A percentile compares a stretch with the other conserved stretches of the same genome.
Evolutionary conservation across 2,888 invertebrate genomes (phyloP).

Genomic region (Globia sparganii): DNA sequence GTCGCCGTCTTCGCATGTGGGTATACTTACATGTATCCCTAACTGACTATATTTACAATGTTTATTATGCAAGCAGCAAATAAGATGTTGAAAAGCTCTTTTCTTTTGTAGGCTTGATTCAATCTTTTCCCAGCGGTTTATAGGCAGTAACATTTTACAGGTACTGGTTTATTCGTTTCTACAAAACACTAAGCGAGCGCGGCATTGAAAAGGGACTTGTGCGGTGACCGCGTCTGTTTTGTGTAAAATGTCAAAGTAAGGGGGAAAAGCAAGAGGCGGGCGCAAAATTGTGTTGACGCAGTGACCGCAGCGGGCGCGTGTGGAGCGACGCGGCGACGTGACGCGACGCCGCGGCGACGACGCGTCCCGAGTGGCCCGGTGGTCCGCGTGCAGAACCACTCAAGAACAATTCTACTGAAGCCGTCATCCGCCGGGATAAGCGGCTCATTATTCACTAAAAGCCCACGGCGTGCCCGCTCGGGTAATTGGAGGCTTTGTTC

Average conservation of each 20-base stretch:
- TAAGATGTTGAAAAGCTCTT: slow-evolving; percentile 25
- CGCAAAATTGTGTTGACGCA: slow-evolving; percentile 85
- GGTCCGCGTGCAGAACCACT: slow-evolving; percentile 81
- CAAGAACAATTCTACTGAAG: slow-evolving; percentile 86
- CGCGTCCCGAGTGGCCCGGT: slow-evolving; percentile 70
- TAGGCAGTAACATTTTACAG: slow-evolving; percentile 47
- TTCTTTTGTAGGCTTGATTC: slow-evolving; percentile 28
- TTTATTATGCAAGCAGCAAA: slow-evolving; percentile 27
- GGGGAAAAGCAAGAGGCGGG: slow-evolving; percentile 77
- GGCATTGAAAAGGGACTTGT: slow-evolving; percentile 80
- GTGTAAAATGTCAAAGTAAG: slow-evolving; percentile 87
- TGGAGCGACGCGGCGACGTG: slow-evolving; percentile 38
- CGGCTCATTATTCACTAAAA: slow-evolving; percentile 90
- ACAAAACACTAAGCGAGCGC: slow-evolving; percentile 63
- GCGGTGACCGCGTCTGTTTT: slow-evolving; percentile 83
- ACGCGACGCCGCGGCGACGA: slow-evolving; percentile 31
- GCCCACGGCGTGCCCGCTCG: slow-evolving; percentile 88
- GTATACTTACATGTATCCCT: not conserved
- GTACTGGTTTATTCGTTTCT: slow-evolving; percentile 56
- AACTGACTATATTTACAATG: slow-evolving; percentile 22
- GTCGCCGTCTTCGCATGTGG: slow-evolving; percentile 3
- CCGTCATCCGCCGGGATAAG: slow-evolving; percentile 87
- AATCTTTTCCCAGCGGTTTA: slow-evolving; percentile 42
- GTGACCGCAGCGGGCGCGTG: slow-evolving; percentile 75
- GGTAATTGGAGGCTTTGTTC: slow-evolving; percentile 90